Conservation (phyloP, 1,140 invertebrate species). For the Theocolax elegans region DNA sequence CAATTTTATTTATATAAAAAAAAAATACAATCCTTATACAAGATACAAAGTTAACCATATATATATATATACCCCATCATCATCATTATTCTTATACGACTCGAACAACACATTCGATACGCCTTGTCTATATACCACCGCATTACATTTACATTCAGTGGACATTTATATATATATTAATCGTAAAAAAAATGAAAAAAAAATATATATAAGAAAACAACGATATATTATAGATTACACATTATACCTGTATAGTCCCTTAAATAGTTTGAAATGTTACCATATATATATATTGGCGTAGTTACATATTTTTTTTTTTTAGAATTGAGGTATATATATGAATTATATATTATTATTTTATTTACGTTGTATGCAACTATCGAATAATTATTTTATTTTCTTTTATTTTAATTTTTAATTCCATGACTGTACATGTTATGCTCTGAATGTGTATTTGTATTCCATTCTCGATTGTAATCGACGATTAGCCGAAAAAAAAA, state of each 20-base stretch:
- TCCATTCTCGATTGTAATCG: conserved; percentile 43
- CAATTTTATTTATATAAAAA: too few species aligned
- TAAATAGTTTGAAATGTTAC: conserved; percentile 59
- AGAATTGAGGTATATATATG: conserved; percentile 61
- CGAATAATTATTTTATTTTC: too few species aligned
- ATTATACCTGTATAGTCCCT: conserved; percentile 52
- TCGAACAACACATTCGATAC: too few species aligned
- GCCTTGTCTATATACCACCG: background rate
- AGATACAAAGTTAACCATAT: too few species aligned
- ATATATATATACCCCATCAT: too few species aligned
- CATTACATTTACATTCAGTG: background rate
- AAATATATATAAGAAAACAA: too few species aligned
- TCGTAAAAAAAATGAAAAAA: too few species aligned
- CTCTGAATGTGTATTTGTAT: conserved; percentile 62
- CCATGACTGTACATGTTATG: conserved; percentile 65
- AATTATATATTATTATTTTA: too few species aligned
- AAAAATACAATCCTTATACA: too few species aligned
- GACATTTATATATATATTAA: background rate
- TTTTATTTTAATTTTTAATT: conserved; percentile 30
- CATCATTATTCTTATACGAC: too few species aligned
- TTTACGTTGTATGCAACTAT: conserved; percentile 64
- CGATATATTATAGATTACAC: too few species aligned
- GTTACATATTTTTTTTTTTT: too few species aligned
- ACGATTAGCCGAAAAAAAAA: conserved; percentile 13
- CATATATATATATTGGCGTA: conserved; percentile 47